These are phyloP conservation scores for Astatotilapia flaviijosephi DNA, from an alignment of 2,113 vertebrate genomes.

Conservation along the genomic window DNA sequence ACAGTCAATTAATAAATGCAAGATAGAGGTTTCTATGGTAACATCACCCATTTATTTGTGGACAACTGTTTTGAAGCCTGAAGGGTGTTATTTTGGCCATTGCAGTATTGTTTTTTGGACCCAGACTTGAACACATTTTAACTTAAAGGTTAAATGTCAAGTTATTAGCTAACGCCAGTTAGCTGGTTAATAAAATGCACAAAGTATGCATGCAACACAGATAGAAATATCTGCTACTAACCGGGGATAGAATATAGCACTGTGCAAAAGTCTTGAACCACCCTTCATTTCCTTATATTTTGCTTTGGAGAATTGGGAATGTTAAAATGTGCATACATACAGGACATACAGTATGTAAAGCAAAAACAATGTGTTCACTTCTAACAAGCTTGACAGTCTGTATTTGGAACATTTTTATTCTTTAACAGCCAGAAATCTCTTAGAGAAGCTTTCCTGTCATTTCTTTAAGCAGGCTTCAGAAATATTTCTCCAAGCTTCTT, in stretches of 20 bases:
- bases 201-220: rapidly evolving
- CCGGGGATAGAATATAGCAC: rapidly evolving
- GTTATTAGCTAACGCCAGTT: neutral
- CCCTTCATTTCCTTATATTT: neutral
- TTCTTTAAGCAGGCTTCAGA: neutral
- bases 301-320: neutral
- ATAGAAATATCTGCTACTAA: neutral
- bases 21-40: neutral
- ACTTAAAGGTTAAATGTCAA: neutral
- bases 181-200: neutral
- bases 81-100: neutral
- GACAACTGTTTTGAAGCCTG: neutral
- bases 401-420: neutral
- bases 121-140: neutral
- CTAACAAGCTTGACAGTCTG: neutral
- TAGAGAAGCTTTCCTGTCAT: neutral
- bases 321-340: neutral
- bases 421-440: neutral
- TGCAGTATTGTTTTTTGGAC: neutral
- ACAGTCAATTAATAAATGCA: neutral
- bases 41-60: neutral
- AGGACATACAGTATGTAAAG: neutral
- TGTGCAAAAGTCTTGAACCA: neutral
- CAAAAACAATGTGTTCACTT: neutral
- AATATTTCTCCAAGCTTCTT: neutral